Evolutionary conservation across 2,113 vertebrate species (phyloP), one percentile per base, ranked within the genome.

Genomic region (Scortum barcoo): DNA sequence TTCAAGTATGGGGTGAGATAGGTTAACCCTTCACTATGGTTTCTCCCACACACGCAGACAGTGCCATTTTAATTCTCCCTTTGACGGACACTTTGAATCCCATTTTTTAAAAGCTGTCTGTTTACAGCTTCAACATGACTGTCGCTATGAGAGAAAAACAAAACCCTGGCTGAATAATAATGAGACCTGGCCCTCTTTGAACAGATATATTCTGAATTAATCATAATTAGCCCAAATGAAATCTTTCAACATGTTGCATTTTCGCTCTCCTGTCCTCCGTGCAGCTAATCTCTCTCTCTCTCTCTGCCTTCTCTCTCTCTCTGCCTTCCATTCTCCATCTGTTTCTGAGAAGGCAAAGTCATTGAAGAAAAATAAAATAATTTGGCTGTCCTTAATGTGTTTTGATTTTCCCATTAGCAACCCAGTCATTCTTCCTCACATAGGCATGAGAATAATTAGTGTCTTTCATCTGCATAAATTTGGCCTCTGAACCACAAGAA

Each of bases 401-500:
- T 94, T 94, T 94, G 94, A 95, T 94, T 95, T 94, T 93, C 80
- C 89, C 92, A 95, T 94, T 95, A 94, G 90, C 81, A 89, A 76
- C 76, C 88, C 73, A 91, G 93, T 92, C 86, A 75, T 94, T 93
- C 82, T 89, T 89, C 76, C 91, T 86, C 86, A 78, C 68, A 61
- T 62, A 46, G 84, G 70, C 85, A 79, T 75, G 81, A 88, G 89
- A 67, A 86, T 93, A 94, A 95, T 95, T 94, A 93, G 88, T 89
- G 89, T 81, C 88, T 92, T 89, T 93, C 88, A 93, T 94, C 89
- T 93, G 91, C 90, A 94, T 93, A 85, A 87, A 88, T 92, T 84
- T 86, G 78, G 90, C 89, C 88, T 73, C 81, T 87, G 86, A 93
- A 90, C 80, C 83, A 69, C 70, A 14, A 83, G 80, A 86, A 87